A percentile compares a stretch with the other conserved stretches of the same genome.
These are phyloP conservation scores for Suncus etruscus DNA, from an alignment of 2,113 vertebrate species.

Conservation along the genomic window DNA sequence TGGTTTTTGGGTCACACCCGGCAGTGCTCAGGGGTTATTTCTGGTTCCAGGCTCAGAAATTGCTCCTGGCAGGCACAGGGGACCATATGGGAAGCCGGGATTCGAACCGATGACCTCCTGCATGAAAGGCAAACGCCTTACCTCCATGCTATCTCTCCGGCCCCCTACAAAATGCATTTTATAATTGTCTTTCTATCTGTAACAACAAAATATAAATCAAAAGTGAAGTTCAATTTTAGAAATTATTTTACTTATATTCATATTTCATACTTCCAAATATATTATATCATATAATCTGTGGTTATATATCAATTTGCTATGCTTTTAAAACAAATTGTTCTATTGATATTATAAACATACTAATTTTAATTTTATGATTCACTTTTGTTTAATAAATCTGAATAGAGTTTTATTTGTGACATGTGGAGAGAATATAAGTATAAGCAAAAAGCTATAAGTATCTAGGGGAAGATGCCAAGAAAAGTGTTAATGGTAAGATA, in stretches of 20 bases:
- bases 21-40: no score
- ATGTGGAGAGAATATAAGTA: not conserved
- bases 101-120: no score
- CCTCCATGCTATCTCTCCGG: no score
- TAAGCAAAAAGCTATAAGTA: constrained; percentile 21
- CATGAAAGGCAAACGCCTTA: no score
- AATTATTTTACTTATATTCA: not conserved
- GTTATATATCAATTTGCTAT: not conserved
- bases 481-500: not conserved
- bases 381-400: not conserved
- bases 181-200: not conserved
- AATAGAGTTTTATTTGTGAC: constrained; percentile 7
- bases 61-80: no score
- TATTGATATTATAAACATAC: not conserved
- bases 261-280: not conserved
- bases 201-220: not conserved
- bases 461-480: not conserved
- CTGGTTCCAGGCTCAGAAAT: no score
- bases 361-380: not conserved
- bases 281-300: not conserved
- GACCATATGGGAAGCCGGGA: no score
- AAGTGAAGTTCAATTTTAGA: not conserved
- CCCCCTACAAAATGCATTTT: not conserved
- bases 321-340: not conserved
- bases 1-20: no score